A percentile compares a stretch with the other conserved stretches of the same genome.
Evolutionary conservation across 2,797 vertebrate species (phyloP).

Genomic region (Poeciliopsis gracilis): DNA sequence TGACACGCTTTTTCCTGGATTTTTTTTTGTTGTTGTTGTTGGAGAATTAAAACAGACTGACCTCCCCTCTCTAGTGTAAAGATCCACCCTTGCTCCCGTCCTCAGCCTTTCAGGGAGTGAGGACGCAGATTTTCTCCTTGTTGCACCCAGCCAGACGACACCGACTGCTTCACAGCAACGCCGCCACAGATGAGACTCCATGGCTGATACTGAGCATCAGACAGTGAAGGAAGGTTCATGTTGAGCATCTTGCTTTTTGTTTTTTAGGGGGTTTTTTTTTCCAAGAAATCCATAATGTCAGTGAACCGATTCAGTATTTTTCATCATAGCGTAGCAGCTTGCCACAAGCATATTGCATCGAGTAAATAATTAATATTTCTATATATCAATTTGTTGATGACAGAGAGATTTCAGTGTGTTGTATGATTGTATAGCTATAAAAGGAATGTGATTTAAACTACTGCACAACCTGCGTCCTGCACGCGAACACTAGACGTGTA

Average conservation of each 20-base stretch:
- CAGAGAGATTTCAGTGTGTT: slow-evolving; percentile 56
- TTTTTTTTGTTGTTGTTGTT: slow-evolving; percentile 22
- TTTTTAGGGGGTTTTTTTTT: slow-evolving; percentile 9
- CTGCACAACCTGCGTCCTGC: slow-evolving; percentile 51
- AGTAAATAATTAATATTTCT: slow-evolving; percentile 66
- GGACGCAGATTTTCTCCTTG: slow-evolving; percentile 54
- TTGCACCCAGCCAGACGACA: slow-evolving; percentile 55
- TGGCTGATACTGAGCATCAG: slow-evolving; percentile 50
- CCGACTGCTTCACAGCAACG: slow-evolving; percentile 52
- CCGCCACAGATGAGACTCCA: slow-evolving; percentile 42
- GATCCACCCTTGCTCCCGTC: slow-evolving; percentile 45
- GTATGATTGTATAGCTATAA: slow-evolving; percentile 72
- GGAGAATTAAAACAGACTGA: slow-evolving; percentile 52
- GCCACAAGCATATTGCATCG: slow-evolving; percentile 64
- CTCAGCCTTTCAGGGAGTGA: slow-evolving; percentile 51
- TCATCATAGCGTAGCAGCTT: slow-evolving; percentile 69
- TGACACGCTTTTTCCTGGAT: slow-evolving; percentile 46
- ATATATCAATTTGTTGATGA: slow-evolving; percentile 61
- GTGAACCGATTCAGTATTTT: slow-evolving; percentile 61
- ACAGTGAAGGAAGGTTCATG: slow-evolving; percentile 47
- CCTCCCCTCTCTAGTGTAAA: slow-evolving; percentile 57
- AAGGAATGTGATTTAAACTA: slow-evolving; percentile 75
- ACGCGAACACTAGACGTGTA: slow-evolving; percentile 50
- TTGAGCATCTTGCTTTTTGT: slow-evolving; percentile 43
- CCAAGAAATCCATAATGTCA: slow-evolving; percentile 47